Conservation (phyloP, 2,113 vertebrate species). For the Alectura lathami region DNA sequence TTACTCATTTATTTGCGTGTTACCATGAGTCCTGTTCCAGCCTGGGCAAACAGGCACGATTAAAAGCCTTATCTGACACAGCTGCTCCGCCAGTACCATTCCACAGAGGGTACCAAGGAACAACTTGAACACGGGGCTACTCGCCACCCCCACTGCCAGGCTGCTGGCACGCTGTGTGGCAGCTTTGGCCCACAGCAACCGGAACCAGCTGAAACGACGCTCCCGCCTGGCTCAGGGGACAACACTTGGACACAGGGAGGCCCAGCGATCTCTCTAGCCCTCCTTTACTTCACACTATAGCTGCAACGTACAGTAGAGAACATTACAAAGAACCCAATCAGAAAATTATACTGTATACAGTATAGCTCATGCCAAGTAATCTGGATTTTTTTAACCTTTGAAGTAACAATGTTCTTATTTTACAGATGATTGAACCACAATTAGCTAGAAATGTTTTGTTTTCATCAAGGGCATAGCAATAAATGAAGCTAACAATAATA, state of each 20-base stretch:
- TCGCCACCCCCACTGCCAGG: not conserved
- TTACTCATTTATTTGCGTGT: not conserved
- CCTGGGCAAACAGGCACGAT: not conserved
- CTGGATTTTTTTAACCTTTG: not conserved
- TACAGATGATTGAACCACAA: not conserved
- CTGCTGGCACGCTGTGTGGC: not conserved
- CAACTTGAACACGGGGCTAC: not conserved
- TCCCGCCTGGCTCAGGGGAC: not conserved
- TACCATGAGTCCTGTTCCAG: no score
- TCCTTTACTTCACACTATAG: not conserved
- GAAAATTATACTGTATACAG: not conserved
- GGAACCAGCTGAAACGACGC: not conserved
- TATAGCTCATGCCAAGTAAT: not conserved
- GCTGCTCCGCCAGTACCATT: not conserved
- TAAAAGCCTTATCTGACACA: not conserved
- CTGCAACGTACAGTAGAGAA: not conserved
- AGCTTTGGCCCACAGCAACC: not conserved
- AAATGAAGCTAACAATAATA: not conserved
- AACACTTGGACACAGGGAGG: not conserved
- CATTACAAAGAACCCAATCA: not conserved
- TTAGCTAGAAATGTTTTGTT: not conserved
- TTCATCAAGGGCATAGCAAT: not conserved
- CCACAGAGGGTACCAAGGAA: not conserved
- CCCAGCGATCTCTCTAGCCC: not conserved
- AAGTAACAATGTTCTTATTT: not conserved